Percentiles rank a stretch among this genome's conserved stretches.
These are phyloP conservation scores for Formicarius rufipectus DNA, from an alignment of 2,113 vertebrate genomes.

Conservation along the genomic window DNA sequence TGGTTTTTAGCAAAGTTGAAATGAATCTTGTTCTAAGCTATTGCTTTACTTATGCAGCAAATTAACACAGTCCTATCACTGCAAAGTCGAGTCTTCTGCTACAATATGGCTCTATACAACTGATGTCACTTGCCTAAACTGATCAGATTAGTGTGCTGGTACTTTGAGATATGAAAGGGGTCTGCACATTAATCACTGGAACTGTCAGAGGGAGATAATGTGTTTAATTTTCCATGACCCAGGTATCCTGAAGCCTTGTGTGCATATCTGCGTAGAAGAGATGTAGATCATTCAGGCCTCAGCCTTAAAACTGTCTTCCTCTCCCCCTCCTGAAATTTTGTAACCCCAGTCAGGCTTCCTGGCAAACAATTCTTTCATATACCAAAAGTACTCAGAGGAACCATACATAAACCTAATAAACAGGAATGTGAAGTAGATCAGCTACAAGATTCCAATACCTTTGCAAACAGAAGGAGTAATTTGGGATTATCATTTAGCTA, in stretches of 20 bases:
- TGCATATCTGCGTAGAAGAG: background rate
- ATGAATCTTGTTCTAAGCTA: background rate
- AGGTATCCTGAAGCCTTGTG: background rate
- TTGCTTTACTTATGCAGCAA: background rate
- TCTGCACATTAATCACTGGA: conserved; percentile 4
- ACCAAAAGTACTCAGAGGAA: background rate
- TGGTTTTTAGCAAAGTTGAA: background rate
- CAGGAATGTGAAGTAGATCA: background rate
- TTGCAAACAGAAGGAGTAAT: background rate
- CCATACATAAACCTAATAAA: background rate
- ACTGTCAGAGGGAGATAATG: background rate
- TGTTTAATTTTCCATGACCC: conserved; percentile 19
- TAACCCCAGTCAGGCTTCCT: background rate
- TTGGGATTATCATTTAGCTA: background rate
- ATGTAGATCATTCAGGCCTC: background rate
- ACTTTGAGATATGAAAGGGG: conserved; percentile 23
- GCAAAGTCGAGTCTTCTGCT: background rate
- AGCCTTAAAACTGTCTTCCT: background rate
- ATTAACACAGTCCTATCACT: background rate
- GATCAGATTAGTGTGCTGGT: conserved; percentile 34
- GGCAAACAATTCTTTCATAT: background rate
- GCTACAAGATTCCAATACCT: background rate
- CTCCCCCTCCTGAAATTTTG: background rate
- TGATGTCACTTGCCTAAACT: conserved; percentile 7
- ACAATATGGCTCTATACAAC: background rate